Evolutionary conservation across 2,113 vertebrate genomes (phyloP).

Genomic region (Zingel zingel): DNA sequence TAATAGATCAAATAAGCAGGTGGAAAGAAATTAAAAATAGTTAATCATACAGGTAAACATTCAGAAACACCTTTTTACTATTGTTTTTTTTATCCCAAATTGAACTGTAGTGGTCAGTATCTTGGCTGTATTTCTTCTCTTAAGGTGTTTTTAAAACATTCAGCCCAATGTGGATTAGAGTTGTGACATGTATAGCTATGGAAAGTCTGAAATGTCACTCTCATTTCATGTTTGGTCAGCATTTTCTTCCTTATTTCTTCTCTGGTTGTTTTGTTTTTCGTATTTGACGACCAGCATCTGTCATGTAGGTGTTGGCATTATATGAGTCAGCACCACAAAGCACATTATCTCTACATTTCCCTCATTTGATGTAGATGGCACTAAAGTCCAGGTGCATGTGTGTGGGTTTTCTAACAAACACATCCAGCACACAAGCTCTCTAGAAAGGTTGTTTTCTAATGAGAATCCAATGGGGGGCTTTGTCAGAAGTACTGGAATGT

Average conservation of each 20-base stretch:
- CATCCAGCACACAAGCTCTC: neutral
- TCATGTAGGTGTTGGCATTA: conserved; percentile 37
- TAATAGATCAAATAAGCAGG: neutral
- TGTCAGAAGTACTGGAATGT: conserved; percentile 38
- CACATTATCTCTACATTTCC: conserved; percentile 30
- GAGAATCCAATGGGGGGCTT: conserved; percentile 1
- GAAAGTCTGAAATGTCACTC: conserved; percentile 33
- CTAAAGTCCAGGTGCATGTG: conserved; percentile 3
- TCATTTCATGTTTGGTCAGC: conserved; percentile 37
- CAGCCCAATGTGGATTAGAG: neutral
- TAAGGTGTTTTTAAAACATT: conserved; percentile 1
- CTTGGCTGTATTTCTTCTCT: neutral
- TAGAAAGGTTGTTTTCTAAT: neutral
- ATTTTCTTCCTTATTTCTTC: conserved; percentile 34
- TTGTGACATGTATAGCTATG: conserved; percentile 10
- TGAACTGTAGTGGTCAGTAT: neutral
- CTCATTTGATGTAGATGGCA: neutral
- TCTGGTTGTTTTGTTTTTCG: conserved; percentile 6
- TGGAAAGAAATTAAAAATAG: neutral
- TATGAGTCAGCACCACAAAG: conserved; percentile 57
- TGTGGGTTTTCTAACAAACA: neutral
- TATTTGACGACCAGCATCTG: conserved; percentile 16
- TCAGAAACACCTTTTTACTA: neutral
- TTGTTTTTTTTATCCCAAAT: neutral
- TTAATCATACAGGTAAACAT: neutral